Evolutionary conservation across 2,888 invertebrate genomes (phyloP).

Genomic region (Zygaena filipendulae): DNA sequence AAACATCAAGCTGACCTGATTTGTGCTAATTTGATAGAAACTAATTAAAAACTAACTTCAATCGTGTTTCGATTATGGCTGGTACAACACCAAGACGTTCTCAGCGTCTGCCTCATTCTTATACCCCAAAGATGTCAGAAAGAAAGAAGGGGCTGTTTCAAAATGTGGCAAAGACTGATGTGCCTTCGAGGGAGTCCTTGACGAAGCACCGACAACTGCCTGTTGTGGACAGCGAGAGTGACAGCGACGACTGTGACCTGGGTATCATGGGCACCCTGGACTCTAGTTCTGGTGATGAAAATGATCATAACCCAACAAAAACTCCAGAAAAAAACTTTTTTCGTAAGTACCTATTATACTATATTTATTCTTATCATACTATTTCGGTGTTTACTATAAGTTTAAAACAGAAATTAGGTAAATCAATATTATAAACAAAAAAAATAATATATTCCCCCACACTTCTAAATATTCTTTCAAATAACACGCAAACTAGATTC

Average conservation of each 20-base stretch:
- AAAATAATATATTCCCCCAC: too few species aligned
- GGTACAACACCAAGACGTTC: slow-evolving; percentile 51
- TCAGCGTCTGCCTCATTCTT: slow-evolving; percentile 37
- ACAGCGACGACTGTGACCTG: slow-evolving; percentile 63
- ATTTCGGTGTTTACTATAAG: too few species aligned
- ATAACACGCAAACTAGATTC: too few species aligned
- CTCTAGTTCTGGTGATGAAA: slow-evolving; percentile 58
- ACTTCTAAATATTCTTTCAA: too few species aligned
- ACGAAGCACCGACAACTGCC: slow-evolving; percentile 50
- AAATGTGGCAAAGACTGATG: slow-evolving; percentile 22
- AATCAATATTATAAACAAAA: background rate
- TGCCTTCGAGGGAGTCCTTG: slow-evolving; percentile 36
- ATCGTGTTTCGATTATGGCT: slow-evolving; percentile 48
- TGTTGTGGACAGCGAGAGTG: slow-evolving; percentile 56
- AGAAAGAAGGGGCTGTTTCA: slow-evolving; percentile 74
- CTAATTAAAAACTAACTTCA: too few species aligned
- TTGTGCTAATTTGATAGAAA: too few species aligned
- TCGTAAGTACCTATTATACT: slow-evolving; percentile 35
- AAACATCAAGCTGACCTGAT: too few species aligned
- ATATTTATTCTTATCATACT: background rate
- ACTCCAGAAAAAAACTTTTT: slow-evolving; percentile 41
- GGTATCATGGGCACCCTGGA: slow-evolving; percentile 69
- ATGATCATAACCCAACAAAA: slow-evolving; percentile 37
- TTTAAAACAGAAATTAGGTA: too few species aligned
- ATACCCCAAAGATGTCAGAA: slow-evolving; percentile 71